These are phyloP conservation scores for Acleris literana DNA, from an alignment of 2,888 invertebrate species.

Conservation along the genomic window DNA sequence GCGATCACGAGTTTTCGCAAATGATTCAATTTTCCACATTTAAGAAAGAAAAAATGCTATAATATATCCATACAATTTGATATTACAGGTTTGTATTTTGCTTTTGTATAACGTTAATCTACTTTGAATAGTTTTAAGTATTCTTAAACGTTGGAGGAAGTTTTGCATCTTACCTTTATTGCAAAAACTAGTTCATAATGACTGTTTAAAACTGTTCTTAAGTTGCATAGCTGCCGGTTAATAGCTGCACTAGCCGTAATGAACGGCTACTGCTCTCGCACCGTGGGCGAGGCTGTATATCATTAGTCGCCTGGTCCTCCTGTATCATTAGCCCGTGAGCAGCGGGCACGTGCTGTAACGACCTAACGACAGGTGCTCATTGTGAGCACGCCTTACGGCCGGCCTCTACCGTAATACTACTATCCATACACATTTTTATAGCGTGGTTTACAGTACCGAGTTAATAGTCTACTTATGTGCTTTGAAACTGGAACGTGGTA, in stretches of 20 bases:
- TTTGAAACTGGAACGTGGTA: too few relatives aligned
- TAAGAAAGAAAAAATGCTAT: slow-evolving; percentile 41
- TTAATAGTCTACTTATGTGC: too few relatives aligned
- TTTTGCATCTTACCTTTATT: slow-evolving; percentile 5
- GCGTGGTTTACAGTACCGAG: not conserved
- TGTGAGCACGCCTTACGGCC: slow-evolving; percentile 20
- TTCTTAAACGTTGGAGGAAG: not conserved
- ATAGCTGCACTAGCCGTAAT: slow-evolving; percentile 52
- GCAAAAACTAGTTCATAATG: slow-evolving; percentile 23
- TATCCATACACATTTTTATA: slow-evolving; percentile 15
- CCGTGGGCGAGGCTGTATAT: slow-evolving; percentile 46
- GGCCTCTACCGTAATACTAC: not conserved
- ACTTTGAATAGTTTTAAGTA: too few relatives aligned
- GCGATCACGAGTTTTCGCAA: slow-evolving; percentile 62
- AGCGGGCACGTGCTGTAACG: slow-evolving; percentile 54
- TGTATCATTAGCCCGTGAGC: slow-evolving; percentile 56
- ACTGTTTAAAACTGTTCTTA: slow-evolving; percentile 24
- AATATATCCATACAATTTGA: too few relatives aligned
- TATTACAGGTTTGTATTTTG: too few relatives aligned
- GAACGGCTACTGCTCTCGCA: slow-evolving; percentile 50
- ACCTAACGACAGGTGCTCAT: slow-evolving; percentile 49
- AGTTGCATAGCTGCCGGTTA: slow-evolving; percentile 47
- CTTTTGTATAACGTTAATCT: too few relatives aligned
- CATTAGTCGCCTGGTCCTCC: slow-evolving; percentile 51
- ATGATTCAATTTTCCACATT: slow-evolving; percentile 63